Conservation (phyloP, 2,797 vertebrate genomes). For the Spinus olivaceus region DNA sequence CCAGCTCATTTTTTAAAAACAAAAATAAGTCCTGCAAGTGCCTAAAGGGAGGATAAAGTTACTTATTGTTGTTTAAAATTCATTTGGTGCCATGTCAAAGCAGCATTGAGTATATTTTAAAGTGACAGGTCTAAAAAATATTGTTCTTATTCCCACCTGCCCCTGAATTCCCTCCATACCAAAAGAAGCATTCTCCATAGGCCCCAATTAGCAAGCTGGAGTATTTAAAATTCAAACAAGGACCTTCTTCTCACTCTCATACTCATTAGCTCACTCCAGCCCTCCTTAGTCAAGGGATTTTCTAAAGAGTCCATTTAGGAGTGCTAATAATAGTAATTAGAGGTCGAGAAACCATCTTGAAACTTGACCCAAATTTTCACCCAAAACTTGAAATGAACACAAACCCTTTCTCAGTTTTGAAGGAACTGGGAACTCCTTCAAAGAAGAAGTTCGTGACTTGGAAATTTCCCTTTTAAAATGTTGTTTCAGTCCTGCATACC, state of each 20-base stretch:
- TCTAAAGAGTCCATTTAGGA: slow-evolving; percentile 67
- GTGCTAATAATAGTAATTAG: slow-evolving; percentile 72
- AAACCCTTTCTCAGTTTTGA: slow-evolving; percentile 32
- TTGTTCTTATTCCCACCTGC: slow-evolving; percentile 49
- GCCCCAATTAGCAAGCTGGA: slow-evolving; percentile 57
- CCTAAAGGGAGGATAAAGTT: slow-evolving; percentile 51
- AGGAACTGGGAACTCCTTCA: slow-evolving; percentile 50
- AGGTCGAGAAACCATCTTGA: slow-evolving; percentile 71
- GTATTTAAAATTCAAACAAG: slow-evolving; percentile 67
- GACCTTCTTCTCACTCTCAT: slow-evolving; percentile 59
- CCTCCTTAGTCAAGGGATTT: slow-evolving; percentile 60
- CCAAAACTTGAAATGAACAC: slow-evolving; percentile 65
- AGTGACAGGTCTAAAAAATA: slow-evolving; percentile 59
- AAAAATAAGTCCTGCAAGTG: slow-evolving; percentile 14
- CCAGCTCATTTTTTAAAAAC: slow-evolving; percentile 44
- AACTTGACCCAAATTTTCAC: slow-evolving; percentile 71
- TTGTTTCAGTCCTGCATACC: slow-evolving; percentile 26
- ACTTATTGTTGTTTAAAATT: slow-evolving; percentile 51
- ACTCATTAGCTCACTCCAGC: slow-evolving; percentile 69
- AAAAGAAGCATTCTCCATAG: slow-evolving; percentile 21
- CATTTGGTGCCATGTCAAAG: slow-evolving; percentile 18
- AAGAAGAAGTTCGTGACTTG: slow-evolving; percentile 49
- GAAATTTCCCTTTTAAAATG: slow-evolving; percentile 55
- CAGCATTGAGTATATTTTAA: slow-evolving; percentile 51
- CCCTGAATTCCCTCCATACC: slow-evolving; percentile 6